Evolutionary conservation across 1,140 invertebrate genomes (phyloP).

Genomic region (Lerema accius): DNA sequence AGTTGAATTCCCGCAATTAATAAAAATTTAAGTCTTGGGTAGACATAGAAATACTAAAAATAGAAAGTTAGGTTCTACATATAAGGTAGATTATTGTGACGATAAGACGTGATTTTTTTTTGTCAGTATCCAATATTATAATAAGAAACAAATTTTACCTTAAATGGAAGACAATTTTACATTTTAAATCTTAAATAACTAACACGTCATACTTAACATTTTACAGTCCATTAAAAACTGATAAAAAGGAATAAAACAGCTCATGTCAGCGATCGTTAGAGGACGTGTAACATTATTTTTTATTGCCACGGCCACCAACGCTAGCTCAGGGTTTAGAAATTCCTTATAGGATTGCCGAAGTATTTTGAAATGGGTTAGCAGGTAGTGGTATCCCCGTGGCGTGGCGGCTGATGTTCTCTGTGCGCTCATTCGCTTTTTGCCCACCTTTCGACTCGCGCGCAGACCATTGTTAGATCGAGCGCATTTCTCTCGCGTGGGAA

Average conservation of each 20-base stretch:
- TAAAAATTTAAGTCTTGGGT: no score
- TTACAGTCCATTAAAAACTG: conserved; percentile 14
- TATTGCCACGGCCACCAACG: conserved; percentile 24
- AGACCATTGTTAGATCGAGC: conserved; percentile 65
- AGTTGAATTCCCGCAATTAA: no score
- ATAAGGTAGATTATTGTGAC: no score
- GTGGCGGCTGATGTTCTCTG: conserved; percentile 36
- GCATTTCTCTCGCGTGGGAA: conserved; percentile 80
- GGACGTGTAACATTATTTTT: conserved; percentile 33
- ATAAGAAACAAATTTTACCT: no score
- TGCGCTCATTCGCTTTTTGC: conserved; percentile 79
- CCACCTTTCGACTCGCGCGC: conserved; percentile 79
- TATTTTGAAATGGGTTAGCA: conserved; percentile 74
- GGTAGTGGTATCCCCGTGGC: conserved; percentile 52
- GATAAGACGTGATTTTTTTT: no score
- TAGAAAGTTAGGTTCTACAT: no score
- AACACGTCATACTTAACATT: no score
- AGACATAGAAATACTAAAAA: no score
- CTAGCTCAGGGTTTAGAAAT: conserved; percentile 48
- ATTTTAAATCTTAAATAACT: no score
- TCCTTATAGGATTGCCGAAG: conserved; percentile 42
- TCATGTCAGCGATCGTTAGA: conserved; percentile 22
- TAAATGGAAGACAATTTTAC: no score
- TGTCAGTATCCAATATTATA: no score
- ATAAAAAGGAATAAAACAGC: conserved; percentile 16